Evolutionary conservation across 2,888 invertebrate species (phyloP), one percentile per base, ranked within the genome.

Genomic region (Nudaria mundana): DNA sequence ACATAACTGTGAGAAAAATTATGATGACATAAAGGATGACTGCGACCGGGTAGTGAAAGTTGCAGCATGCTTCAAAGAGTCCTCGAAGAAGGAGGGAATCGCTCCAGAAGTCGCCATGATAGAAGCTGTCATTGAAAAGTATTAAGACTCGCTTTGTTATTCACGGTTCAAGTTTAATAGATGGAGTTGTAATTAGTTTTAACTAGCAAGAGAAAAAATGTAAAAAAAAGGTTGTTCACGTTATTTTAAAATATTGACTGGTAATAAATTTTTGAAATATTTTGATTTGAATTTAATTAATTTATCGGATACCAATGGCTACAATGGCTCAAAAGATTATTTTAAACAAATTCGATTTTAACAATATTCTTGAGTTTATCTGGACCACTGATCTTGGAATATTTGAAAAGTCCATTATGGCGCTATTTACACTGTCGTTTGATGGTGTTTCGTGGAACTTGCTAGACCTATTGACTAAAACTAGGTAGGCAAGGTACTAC

Each of bases 31-130:
- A 10, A 44, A 55, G 0, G 87, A 88, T 15, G 82, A 85, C 42
- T 88, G 87, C 49, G 67, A 53, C 29, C 71, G 87, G 0, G 83
- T 86, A 1, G 83, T 87, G 32, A 84, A 86, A 60, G 73, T 76
- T 8, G 78, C 87, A 0, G 83, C 85, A 0, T 88, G 87, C 69
- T 88, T 87, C 73, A 87, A 85, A 35, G 47, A 43, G 0, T 78
- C 76, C 46, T 66, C 76, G 5, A 76, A 73, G 60, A 71, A 59
- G 30, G 79, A 70, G 1, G 85, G 84, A 42, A 83, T 88, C 24
- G 87, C 87, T 0, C 86, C 87, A 0, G 84, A 86, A 30, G 71
- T 88, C 16, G 65, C 82, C 24, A 88, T 87, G 87, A 79, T 88
- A 1, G 87, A 87, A 36, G 80, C 86, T 0, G 82, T 86, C 14